Percentiles rank a stretch among this genome's conserved stretches.
These are phyloP conservation scores for Gryllus longicercus DNA, from an alignment of 2,888 invertebrate species.

Conservation along the genomic window DNA sequence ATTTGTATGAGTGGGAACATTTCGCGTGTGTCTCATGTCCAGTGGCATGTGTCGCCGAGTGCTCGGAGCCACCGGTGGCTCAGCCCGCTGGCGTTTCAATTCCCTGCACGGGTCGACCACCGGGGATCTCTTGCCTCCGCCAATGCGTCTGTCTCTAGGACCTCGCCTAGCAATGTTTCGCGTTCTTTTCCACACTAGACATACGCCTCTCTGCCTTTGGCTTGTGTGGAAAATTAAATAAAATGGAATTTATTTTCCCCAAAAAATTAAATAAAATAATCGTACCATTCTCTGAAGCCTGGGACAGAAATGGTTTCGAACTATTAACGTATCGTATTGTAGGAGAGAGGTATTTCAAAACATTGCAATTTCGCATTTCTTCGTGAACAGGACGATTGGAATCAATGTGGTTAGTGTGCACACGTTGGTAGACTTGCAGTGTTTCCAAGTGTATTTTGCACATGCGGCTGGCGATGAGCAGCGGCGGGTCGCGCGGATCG, in stretches of 20 bases:
- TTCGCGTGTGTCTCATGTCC: conserved; percentile 19
- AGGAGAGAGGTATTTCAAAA: not conserved
- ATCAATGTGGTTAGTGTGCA: no score
- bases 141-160: no score
- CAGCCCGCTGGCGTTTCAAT: not conserved
- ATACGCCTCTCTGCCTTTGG: not conserved
- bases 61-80: not conserved
- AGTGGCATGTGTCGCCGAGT: conserved; percentile 10
- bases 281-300: conserved; percentile 19
- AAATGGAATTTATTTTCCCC: not conserved
- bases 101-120: not conserved
- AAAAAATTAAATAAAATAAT: not conserved
- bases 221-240: not conserved
- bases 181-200: not conserved
- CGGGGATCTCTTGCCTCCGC: not conserved
- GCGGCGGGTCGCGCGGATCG: no score
- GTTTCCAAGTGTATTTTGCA: no score
- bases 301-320: conserved; percentile 20
- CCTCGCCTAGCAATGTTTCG: conserved; percentile 2
- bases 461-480: no score
- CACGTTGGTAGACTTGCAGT: no score
- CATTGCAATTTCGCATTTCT: no score
- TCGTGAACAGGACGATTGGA: no score
- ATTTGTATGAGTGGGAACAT: not conserved
- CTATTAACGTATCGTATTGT: not conserved